These are phyloP conservation scores for Anthopleura sola DNA, from an alignment of 64 coral and sea anemone species.

Conservation along the genomic window DNA sequence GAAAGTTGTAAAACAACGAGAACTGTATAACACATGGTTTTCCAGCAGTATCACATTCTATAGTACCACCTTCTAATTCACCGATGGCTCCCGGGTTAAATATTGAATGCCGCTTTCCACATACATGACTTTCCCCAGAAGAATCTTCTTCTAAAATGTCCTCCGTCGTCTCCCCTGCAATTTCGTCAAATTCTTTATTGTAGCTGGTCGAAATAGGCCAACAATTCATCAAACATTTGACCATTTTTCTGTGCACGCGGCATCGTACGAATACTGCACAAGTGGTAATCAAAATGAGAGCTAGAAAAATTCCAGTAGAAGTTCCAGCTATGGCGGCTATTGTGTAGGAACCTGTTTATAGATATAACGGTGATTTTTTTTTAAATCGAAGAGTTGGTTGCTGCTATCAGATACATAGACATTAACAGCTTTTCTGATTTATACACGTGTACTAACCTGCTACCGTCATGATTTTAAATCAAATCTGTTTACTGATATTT, in stretches of 20 bases:
- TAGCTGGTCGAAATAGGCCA: background rate
- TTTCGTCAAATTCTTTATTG: background rate
- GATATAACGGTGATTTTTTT: no score
- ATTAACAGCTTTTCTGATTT: no score
- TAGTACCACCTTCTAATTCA: background rate
- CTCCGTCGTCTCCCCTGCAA: background rate
- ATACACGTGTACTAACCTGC: no score
- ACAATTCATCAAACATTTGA: background rate
- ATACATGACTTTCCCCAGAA: background rate
- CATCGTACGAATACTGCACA: background rate
- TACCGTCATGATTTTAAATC: no score
- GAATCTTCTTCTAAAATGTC: background rate
- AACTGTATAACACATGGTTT: conserved; percentile 70
- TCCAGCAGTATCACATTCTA: no score
- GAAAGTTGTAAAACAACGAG: conserved; percentile 63
- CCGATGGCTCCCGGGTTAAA: background rate
- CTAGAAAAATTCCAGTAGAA: background rate
- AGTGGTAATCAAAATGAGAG: background rate
- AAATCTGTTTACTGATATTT: no score
- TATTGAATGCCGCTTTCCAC: background rate
- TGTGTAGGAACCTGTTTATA: background rate
- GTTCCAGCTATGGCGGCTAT: background rate
- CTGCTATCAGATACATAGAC: no score
- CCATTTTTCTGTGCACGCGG: background rate
- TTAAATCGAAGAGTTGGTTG: no score